phyloP scores from a whole-genome alignment of 2,113 vertebrate species.

The Spermophilus dauricus region DNA sequence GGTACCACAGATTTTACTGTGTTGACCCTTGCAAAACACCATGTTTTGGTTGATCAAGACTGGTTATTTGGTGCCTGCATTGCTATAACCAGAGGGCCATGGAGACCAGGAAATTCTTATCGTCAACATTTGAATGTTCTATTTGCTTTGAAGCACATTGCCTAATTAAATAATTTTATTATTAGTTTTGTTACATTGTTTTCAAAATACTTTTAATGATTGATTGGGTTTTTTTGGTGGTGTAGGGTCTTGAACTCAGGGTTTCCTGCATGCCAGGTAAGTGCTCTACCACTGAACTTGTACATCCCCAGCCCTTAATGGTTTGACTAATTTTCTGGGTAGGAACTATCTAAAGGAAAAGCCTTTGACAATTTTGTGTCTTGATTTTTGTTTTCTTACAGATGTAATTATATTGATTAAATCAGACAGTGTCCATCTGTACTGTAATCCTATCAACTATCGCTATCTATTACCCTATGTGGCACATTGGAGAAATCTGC shows the following conservation, averaged over 20 bases:
- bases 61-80: background rate
- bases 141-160: constrained; percentile 27
- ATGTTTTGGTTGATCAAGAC: background rate
- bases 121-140: background rate
- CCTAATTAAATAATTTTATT: constrained; percentile 43
- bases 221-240: background rate
- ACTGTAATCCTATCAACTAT: constrained; percentile 98
- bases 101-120: background rate
- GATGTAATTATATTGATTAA: constrained; percentile 97
- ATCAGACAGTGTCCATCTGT: constrained; percentile 96
- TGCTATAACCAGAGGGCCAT: background rate
- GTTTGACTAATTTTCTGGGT: constrained; percentile 1
- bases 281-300: background rate
- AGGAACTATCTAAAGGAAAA: constrained; percentile 61
- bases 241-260: background rate
- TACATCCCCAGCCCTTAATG: background rate
- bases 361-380: constrained; percentile 64
- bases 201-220: constrained; percentile 46
- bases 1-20: background rate
- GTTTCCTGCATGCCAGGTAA: background rate
- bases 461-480: constrained; percentile 94
- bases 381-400: constrained; percentile 85
- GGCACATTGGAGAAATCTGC: constrained; percentile 97
- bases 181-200: constrained; percentile 39
- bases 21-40: background rate